Conservation (phyloP, 2,113 vertebrate genomes). For the Cryptoleucopteryx plumbea region DNA sequence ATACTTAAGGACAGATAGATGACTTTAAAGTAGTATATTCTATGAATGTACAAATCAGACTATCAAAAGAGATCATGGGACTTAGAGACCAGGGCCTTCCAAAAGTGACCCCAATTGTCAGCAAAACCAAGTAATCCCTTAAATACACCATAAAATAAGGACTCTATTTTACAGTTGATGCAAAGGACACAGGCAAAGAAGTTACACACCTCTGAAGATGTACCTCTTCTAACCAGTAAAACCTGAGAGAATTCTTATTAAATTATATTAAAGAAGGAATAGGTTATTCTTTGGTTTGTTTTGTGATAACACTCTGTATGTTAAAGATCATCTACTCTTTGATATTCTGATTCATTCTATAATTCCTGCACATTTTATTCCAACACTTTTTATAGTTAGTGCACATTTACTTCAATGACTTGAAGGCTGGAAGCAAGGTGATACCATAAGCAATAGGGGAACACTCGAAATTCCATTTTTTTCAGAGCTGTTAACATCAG, state of each 20-base stretch:
- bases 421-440: background rate
- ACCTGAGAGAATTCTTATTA: background rate
- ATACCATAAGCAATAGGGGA: background rate
- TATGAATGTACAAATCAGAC: background rate
- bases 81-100: background rate
- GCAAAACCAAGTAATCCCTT: background rate
- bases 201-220: background rate
- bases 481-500: background rate
- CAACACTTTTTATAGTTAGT: background rate
- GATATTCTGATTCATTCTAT: background rate
- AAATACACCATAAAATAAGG: background rate
- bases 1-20: background rate
- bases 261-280: background rate
- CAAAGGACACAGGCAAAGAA: background rate
- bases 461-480: background rate
- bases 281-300: background rate
- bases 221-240: background rate
- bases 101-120: background rate
- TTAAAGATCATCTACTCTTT: background rate
- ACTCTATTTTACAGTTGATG: background rate
- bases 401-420: background rate
- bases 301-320: background rate
- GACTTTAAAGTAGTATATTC: background rate
- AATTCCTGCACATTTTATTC: background rate
- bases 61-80: background rate